Evolutionary conservation across 2,888 invertebrate species (phyloP), one percentile per base, ranked within the genome.

Genomic region (Yponomeuta evonymella): DNA sequence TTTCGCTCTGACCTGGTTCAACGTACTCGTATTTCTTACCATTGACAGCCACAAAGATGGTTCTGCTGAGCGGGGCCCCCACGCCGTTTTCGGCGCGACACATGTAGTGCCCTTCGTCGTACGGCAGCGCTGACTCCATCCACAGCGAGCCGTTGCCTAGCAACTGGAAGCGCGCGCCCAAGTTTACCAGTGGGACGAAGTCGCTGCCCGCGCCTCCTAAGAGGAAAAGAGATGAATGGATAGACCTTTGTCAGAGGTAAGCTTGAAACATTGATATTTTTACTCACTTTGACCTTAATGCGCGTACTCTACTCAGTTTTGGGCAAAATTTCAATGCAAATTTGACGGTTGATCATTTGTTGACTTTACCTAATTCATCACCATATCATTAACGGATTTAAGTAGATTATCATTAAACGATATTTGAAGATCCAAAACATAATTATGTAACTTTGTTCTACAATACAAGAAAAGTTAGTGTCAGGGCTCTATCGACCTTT

Each of bases 1-100:
- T 43, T 8, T 5, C 5, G 43, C 43, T 43, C 8, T 43, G 36
- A 4, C 2, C 43, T 43, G 43, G 8, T 8, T 43, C 6, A 43
- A 48, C n/a, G 15, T 23, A 33, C 33, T 33, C 23, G 23, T 3
- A 30, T 51, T 36, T 48, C 92, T 90, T 90, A 96, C 97, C 97
- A 83, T 97, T 96, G 69, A 97, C 96, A 80, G 95, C 95, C 68
- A 97, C 94, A 79, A 95, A 95, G 78, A 97, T 95, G 71, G 96
- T 95, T 93, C 97, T 97, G 76, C 96, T 95, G 23, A 97, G 93
- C 2, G 96, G 95, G 15, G 95, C 93, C 11, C 97, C 97, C 71
- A 98, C 96, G 33, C 96, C 96, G 81, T 98, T 98, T 77, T 95
- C 95, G 0, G 97, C 96, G 79, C 96, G 94, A 84, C 98, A 98